Evolutionary conservation across 2,888 invertebrate genomes (phyloP).

Genomic region (Pheosia tremula): DNA sequence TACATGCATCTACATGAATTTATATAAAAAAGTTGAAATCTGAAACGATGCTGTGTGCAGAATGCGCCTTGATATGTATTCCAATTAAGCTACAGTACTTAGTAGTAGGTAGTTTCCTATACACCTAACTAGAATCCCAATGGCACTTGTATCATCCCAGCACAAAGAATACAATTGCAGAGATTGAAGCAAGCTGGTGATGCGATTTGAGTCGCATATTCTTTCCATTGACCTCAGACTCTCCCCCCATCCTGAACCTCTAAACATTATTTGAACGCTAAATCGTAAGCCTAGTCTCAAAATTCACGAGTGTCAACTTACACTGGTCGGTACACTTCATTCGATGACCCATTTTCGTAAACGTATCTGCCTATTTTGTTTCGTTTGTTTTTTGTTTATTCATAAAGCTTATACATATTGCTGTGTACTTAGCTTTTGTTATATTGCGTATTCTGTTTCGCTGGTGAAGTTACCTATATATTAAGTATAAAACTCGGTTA

Average conservation of each 20-base stretch:
- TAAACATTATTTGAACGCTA: slow-evolving; percentile 11
- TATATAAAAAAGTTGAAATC: slow-evolving; percentile 9
- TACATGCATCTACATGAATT: background rate
- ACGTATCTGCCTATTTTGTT: slow-evolving; percentile 49
- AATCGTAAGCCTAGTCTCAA: slow-evolving; percentile 21
- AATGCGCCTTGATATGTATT: background rate
- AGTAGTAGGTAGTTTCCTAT: too few relatives aligned
- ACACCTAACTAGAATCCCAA: slow-evolving; percentile 34
- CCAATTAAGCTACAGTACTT: background rate
- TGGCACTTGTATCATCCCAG: slow-evolving; percentile 31
- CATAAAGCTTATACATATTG: slow-evolving; percentile 46
- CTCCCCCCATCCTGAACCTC: slow-evolving; percentile 23
- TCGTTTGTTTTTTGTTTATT: slow-evolving; percentile 54
- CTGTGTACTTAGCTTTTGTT: slow-evolving; percentile 51
- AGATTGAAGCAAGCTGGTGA: slow-evolving; percentile 44
- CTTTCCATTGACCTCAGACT: slow-evolving; percentile 32
- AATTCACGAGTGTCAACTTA: slow-evolving; percentile 42
- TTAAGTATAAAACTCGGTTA: slow-evolving; percentile 22
- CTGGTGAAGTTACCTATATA: slow-evolving; percentile 14
- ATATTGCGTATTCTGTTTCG: slow-evolving; percentile 51
- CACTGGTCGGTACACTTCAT: slow-evolving; percentile 54
- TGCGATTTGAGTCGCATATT: slow-evolving; percentile 51
- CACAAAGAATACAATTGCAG: slow-evolving; percentile 53
- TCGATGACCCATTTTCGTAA: slow-evolving; percentile 69
- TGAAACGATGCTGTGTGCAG: background rate